Base-by-base conservation (phyloP, 2,113 vertebrate genomes). In the Ornithorhynchus anatinus region DNA sequence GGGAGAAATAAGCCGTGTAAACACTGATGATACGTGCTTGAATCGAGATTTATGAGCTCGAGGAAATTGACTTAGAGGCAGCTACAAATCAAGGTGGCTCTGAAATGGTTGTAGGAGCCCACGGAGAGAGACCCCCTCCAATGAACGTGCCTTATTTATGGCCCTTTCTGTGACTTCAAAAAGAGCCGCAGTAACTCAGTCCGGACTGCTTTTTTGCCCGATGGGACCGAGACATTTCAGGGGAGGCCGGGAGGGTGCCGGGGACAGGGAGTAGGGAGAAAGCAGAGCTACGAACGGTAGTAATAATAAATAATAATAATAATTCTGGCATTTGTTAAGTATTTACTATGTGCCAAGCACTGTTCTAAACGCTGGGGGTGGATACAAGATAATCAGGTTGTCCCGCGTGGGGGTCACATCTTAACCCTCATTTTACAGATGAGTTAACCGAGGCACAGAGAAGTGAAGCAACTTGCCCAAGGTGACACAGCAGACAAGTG, bases 61-160 rank as follows among this genome's bases (percentile, higher is more conserved):
- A 93, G 92, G 93, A 95, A 96, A 95, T 93, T 91, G 88, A 86
- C 91, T 95, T 93, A 91, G 93, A 92, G 89, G 93, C 84, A 80
- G 84, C 92, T 84, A 94, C 95, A 97, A 98, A 98, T 97, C 96
- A 96, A 86, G 9, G 59, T 89, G 90, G 91, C 92, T 94, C 90
- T 92, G 94, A 96, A 95, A 94, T 91, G 92, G 91, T 91, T 92
- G 91, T 88, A 82, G 85, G 93, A 92, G 79, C 93, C 89, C 89
- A 89, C 91, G 87, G 88, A 94, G 93, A 76, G 56, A 84, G 84
- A 84, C 86, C 93, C 92, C 91, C 88, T 93, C 95, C 92, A 93
- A 96, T 95, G 93, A 94, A 95, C 94, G 94, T 89, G 86, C 92
- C 92, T 95, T 98, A 98, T 98, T 98, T 99, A 99, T 95, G 93